These are phyloP conservation scores for Agrotis ipsilon DNA, from an alignment of 2,888 invertebrate genomes.

Conservation along the genomic window DNA sequence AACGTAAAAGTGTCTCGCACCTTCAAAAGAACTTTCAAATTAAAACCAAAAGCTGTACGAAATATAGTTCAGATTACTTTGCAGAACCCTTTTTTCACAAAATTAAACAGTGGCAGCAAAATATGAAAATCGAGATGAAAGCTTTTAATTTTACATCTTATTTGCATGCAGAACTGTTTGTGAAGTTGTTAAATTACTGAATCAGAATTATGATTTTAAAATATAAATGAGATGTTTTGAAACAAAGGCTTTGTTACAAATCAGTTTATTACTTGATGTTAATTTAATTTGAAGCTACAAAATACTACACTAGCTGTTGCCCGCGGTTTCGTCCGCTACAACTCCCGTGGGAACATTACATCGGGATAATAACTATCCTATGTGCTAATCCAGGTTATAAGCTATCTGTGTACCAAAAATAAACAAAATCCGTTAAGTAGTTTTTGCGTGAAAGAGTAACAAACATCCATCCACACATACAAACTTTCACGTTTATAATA, in stretches of 20 bases:
- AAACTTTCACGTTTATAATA: too few relatives aligned
- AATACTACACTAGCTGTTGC: too few relatives aligned
- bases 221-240: background rate
- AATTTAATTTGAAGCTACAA: background rate
- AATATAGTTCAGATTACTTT: slow-evolving; percentile 7
- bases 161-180: background rate
- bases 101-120: background rate
- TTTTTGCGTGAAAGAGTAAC: too few relatives aligned
- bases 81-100: slow-evolving; percentile 1
- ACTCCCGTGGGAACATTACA: too few relatives aligned
- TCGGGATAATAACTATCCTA: too few relatives aligned
- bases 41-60: too few relatives aligned
- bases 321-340: too few relatives aligned
- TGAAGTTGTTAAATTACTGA: background rate
- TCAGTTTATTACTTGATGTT: background rate
- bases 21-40: background rate
- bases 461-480: too few relatives aligned
- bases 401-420: too few relatives aligned
- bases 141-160: background rate
- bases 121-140: background rate
- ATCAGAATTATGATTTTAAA: background rate
- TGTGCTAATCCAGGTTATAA: too few relatives aligned
- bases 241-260: background rate
- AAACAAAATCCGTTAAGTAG: too few relatives aligned
- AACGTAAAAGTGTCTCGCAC: background rate